These are phyloP conservation scores for Pseudococcus jackbeardsleyi DNA, from an alignment of 2,888 invertebrate species.

Conservation along the genomic window DNA sequence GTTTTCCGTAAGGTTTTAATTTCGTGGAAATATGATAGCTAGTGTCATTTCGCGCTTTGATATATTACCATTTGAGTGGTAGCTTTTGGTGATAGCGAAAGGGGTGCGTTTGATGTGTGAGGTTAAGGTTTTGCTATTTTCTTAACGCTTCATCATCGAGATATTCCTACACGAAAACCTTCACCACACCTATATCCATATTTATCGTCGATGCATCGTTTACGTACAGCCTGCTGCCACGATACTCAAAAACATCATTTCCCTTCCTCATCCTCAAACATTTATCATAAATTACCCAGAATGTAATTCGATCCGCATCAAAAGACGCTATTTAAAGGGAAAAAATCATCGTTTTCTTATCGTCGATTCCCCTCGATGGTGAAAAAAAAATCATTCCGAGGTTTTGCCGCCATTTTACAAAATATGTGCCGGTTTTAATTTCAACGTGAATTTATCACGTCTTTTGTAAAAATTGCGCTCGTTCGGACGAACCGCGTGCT, in stretches of 20 bases:
- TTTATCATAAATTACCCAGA: background rate
- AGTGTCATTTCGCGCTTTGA: constrained; percentile 49
- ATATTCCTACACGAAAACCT: background rate
- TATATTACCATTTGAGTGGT: constrained; percentile 35
- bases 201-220: background rate
- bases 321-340: constrained; percentile 2
- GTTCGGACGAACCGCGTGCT: background rate
- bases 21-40: constrained; percentile 38
- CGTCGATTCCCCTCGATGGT: background rate
- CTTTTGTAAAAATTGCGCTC: background rate
- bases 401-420: background rate
- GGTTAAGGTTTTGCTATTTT: constrained; percentile 24
- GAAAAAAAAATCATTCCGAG: background rate
- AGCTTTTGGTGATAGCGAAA: background rate
- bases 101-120: constrained; percentile 21
- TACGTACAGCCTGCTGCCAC: background rate
- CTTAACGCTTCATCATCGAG: constrained; percentile 24
- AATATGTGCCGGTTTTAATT: background rate
- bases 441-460: background rate
- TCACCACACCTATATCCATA: too few relatives aligned
- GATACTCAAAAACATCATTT: background rate
- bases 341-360: background rate
- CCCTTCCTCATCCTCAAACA: background rate
- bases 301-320: constrained; percentile 21
- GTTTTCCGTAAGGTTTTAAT: constrained; percentile 49